Evolutionary conservation across 2,113 vertebrate genomes (phyloP).

Genomic region (Henicopernis longicauda): DNA sequence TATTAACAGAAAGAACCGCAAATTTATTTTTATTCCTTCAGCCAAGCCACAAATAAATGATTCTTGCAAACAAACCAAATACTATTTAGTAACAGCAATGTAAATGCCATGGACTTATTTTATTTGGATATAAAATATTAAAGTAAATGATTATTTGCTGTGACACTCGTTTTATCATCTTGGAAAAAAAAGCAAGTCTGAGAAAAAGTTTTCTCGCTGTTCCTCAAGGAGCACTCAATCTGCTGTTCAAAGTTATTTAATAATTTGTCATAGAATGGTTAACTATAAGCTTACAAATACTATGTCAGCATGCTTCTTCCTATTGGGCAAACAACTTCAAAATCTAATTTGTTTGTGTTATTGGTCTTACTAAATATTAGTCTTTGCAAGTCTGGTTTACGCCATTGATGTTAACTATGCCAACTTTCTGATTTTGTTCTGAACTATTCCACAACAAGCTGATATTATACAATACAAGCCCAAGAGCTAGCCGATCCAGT

Average conservation of each 20-base stretch:
- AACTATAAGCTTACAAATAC: conserved; percentile 57
- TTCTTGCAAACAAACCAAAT: conserved; percentile 46
- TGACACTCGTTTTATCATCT: not conserved
- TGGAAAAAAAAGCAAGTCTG: not conserved
- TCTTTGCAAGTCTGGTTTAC: conserved; percentile 63
- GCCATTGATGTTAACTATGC: conserved; percentile 62
- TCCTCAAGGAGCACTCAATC: conserved; percentile 41
- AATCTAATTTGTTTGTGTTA: conserved; percentile 72
- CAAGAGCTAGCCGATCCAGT: conserved; percentile 61
- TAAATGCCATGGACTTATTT: conserved; percentile 46
- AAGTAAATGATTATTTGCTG: conserved; percentile 56
- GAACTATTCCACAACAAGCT: conserved; percentile 74
- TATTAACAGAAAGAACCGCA: conserved; percentile 42
- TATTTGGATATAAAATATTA: conserved; percentile 55
- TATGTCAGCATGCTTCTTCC: conserved; percentile 61
- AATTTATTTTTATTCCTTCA: conserved; percentile 50
- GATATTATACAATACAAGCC: conserved; percentile 59
- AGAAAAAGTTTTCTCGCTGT: conserved; percentile 31
- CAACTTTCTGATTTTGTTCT: conserved; percentile 69
- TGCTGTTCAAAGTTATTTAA: conserved; percentile 60
- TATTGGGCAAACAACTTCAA: conserved; percentile 61
- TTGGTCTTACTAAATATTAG: conserved; percentile 77
- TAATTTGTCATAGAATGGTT: conserved; percentile 60
- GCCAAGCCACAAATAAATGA: conserved; percentile 65
- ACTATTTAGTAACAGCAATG: conserved; percentile 45